Conservation (phyloP, 2,797 vertebrate genomes). For the Melanotaenia nigrans region DNA sequence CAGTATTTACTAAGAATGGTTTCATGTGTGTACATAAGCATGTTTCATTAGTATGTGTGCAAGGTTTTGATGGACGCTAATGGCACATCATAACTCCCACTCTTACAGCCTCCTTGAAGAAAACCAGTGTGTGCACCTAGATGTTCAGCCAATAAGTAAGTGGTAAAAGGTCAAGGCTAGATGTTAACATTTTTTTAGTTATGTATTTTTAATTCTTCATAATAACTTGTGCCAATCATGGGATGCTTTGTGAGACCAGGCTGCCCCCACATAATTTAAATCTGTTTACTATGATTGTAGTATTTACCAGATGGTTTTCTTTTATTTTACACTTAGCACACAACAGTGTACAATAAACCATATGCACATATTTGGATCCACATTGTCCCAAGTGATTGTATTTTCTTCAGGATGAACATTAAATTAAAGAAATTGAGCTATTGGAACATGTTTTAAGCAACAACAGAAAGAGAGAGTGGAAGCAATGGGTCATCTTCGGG, state of each 20-base stretch:
- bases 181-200: too few relatives aligned
- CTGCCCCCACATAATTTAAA: conserved; percentile 4
- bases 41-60: too few relatives aligned
- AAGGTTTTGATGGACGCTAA: too few relatives aligned
- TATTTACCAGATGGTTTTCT: conserved; percentile 26
- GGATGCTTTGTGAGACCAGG: background rate
- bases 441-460: conserved; percentile 17
- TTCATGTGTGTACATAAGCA: too few relatives aligned
- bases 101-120: too few relatives aligned
- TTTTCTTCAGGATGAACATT: background rate
- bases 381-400: conserved; percentile 19
- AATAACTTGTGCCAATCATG: background rate
- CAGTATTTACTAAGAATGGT: too few relatives aligned
- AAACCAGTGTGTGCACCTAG: too few relatives aligned
- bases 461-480: conserved; percentile 1
- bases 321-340: conserved; percentile 12
- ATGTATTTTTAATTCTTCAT: too few relatives aligned
- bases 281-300: conserved; percentile 32
- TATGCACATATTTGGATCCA: conserved; percentile 46
- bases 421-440: background rate
- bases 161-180: too few relatives aligned
- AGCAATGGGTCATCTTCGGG: conserved; percentile 5
- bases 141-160: too few relatives aligned
- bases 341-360: conserved; percentile 31
- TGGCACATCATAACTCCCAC: too few relatives aligned